These are phyloP conservation scores for Herminia tarsipennalis DNA, from an alignment of 2,888 invertebrate genomes.

Conservation along the genomic window DNA sequence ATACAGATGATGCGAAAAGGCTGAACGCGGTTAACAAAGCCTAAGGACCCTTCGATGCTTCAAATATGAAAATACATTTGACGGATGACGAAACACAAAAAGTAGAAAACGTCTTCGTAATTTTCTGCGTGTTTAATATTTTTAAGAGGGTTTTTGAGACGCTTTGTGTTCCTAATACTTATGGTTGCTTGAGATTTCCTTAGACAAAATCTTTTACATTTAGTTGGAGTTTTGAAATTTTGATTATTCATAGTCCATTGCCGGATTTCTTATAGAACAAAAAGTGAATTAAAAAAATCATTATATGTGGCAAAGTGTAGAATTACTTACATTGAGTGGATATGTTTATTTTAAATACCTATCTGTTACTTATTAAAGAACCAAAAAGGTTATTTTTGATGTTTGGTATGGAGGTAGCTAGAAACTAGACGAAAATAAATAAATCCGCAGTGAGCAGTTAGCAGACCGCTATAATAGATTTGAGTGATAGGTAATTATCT, in stretches of 20 bases:
- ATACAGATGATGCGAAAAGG: slow-evolving; percentile 67
- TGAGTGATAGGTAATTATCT: too few relatives aligned
- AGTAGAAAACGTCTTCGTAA: slow-evolving; percentile 58
- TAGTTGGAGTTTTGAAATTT: background rate
- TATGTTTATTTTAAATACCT: too few relatives aligned
- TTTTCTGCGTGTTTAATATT: slow-evolving; percentile 80
- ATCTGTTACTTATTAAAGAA: too few relatives aligned
- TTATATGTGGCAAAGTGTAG: too few relatives aligned
- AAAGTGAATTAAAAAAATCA: too few relatives aligned
- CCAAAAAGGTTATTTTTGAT: too few relatives aligned
- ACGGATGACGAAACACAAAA: slow-evolving; percentile 80
- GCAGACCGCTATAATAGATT: too few relatives aligned
- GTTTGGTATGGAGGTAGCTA: too few relatives aligned
- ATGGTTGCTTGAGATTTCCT: slow-evolving; percentile 3
- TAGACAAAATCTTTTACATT: slow-evolving; percentile 7
- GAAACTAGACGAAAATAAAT: too few relatives aligned
- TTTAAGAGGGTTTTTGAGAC: slow-evolving; percentile 53
- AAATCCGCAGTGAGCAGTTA: too few relatives aligned
- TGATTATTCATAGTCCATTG: background rate
- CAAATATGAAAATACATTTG: slow-evolving; percentile 77
- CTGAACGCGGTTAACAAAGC: slow-evolving; percentile 69
- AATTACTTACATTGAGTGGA: too few relatives aligned
- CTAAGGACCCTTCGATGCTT: slow-evolving; percentile 59
- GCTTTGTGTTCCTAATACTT: slow-evolving; percentile 10
- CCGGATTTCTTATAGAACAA: too few relatives aligned